Percentiles rank a stretch among this genome's conserved stretches.
Conservation (phyloP, 2,888 invertebrate genomes). For the Melolontha melolontha region DNA sequence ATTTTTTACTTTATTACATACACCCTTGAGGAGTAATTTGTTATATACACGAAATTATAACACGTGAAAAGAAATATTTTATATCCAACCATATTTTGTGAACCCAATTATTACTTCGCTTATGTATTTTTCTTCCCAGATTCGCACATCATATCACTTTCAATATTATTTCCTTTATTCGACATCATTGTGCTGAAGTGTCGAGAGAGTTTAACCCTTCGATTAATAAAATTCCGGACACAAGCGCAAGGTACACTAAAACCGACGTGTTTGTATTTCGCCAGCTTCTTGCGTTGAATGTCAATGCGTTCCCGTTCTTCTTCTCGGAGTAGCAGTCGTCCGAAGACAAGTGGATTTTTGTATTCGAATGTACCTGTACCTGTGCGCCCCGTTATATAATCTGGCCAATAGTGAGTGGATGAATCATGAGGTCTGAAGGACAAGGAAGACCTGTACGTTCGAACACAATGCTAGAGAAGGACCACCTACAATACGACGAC, state of each 20-base stretch:
- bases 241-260: conserved; percentile 1
- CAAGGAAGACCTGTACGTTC: conserved; percentile 28
- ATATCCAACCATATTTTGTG: too few relatives aligned
- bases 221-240: conserved; percentile 2
- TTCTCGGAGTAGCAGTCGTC: conserved; percentile 8
- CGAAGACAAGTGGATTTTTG: conserved; percentile 41
- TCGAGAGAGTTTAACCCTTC: not conserved
- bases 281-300: conserved; percentile 11
- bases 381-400: conserved; percentile 50
- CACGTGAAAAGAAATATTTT: too few relatives aligned
- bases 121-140: too few relatives aligned
- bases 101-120: too few relatives aligned
- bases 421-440: conserved; percentile 34
- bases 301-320: conserved; percentile 11
- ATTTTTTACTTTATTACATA: too few relatives aligned
- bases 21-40: too few relatives aligned
- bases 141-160: too few relatives aligned
- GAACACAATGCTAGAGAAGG: conserved; percentile 34
- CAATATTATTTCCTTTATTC: too few relatives aligned
- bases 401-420: conserved; percentile 45
- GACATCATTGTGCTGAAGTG: too few relatives aligned
- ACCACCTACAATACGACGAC: conserved; percentile 10
- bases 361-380: conserved; percentile 50
- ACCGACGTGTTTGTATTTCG: conserved; percentile 7
- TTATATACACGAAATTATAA: too few relatives aligned